phyloP scores from a whole-genome alignment of 2,888 invertebrate species.

The Sminthurinus aureus region DNA sequence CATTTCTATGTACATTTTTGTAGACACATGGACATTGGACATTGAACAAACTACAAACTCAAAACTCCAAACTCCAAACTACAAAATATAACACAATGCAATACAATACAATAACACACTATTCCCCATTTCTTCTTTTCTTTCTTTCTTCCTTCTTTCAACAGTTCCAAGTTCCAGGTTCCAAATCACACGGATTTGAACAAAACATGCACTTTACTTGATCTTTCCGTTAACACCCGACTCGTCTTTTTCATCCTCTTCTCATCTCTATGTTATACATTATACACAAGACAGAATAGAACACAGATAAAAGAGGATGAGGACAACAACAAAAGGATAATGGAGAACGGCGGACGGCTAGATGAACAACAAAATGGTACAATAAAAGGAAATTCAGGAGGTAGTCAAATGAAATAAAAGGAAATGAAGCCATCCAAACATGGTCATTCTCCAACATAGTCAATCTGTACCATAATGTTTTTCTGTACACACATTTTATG shows the following conservation, averaged over 20 bases:
- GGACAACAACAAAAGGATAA: background rate
- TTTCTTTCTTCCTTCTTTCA: background rate
- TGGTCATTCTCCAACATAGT: background rate
- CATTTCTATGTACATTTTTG: no score
- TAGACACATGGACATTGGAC: no score
- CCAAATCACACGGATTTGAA: background rate
- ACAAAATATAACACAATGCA: no score
- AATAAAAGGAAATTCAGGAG: background rate
- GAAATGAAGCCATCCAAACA: constrained; percentile 16
- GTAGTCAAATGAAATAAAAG: background rate
- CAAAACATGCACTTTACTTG: background rate
- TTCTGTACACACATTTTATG: no score
- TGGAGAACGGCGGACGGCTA: background rate
- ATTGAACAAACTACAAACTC: no score
- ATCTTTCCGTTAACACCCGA: background rate
- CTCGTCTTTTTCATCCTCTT: background rate
- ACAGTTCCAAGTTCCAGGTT: background rate
- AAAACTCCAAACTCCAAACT: no score
- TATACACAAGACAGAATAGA: background rate
- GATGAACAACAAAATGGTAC: background rate
- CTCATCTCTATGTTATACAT: background rate
- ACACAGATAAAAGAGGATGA: background rate
- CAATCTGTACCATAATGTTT: no score
- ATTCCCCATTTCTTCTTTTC: background rate
- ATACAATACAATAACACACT: background rate